A percentile compares a stretch with the other conserved stretches of the same genome.
Conservation (phyloP, 2,113 vertebrate genomes). For the Athene noctua region DNA sequence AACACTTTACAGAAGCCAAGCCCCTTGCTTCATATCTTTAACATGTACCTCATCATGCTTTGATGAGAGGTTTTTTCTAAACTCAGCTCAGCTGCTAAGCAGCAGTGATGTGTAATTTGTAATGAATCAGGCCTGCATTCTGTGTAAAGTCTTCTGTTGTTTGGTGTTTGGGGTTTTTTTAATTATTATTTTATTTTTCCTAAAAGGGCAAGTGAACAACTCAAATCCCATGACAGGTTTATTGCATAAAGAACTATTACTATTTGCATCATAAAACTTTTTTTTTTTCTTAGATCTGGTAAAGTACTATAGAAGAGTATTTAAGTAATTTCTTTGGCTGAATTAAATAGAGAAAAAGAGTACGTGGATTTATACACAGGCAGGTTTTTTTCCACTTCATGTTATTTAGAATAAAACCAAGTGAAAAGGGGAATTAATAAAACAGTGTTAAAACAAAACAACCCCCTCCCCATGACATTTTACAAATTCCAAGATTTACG, state of each 20-base stretch:
- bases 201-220: constrained; percentile 27
- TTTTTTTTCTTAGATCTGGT: background rate
- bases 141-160: background rate
- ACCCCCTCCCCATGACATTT: background rate
- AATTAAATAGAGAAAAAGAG: background rate
- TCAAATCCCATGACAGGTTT: constrained; percentile 17
- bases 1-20: background rate
- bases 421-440: constrained; percentile 28
- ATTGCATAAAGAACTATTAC: constrained; percentile 21
- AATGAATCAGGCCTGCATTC: background rate
- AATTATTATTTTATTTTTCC: constrained; percentile 5
- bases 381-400: background rate
- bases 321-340: background rate
- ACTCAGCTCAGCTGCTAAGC: background rate
- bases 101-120: background rate
- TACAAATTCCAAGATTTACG: constrained; percentile 1
- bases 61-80: background rate
- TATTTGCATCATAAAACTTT: constrained; percentile 8
- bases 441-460: background rate
- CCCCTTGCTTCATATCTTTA: background rate
- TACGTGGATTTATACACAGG: background rate
- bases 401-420: constrained; percentile 35
- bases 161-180: background rate
- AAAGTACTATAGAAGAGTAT: background rate
- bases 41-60: background rate